phyloP scores from a whole-genome alignment of 2,888 invertebrate genomes.

The Cordilura impudica region DNA sequence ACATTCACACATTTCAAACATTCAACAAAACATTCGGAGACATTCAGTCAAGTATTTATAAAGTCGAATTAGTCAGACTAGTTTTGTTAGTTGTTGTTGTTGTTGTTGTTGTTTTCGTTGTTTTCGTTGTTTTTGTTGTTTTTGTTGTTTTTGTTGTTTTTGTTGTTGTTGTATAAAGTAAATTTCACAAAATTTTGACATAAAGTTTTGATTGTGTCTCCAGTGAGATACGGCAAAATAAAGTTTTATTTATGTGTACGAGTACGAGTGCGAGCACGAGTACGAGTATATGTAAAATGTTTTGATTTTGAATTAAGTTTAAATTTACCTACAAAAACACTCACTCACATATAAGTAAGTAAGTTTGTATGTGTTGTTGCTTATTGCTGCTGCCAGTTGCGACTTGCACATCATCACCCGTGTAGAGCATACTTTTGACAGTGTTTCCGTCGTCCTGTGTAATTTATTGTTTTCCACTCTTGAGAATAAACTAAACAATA shows the following conservation, averaged over 20 bases:
- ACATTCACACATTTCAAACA: neutral
- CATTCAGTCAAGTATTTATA: neutral
- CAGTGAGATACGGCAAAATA: constrained; percentile 39
- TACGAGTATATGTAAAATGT: neutral
- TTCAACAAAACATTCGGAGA: neutral
- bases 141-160: too few relatives aligned
- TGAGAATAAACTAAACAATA: constrained; percentile 51
- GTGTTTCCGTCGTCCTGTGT: constrained; percentile 50
- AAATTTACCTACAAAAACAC: neutral
- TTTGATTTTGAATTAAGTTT: neutral
- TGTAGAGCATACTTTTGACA: constrained; percentile 43
- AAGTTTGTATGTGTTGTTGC: neutral
- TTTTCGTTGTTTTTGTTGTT: too few relatives aligned
- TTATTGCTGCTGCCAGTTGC: neutral
- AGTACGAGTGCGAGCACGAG: too few relatives aligned
- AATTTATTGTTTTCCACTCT: constrained; percentile 59
- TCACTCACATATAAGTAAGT: neutral
- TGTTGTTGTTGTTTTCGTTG: too few relatives aligned
- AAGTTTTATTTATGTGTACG: constrained; percentile 11
- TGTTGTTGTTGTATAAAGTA: constrained; percentile 4
- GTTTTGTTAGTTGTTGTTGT: neutral
- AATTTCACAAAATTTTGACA: constrained; percentile 27
- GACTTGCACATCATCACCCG: neutral
- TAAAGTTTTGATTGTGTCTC: constrained; percentile 60
- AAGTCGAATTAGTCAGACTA: neutral